phyloP scores from a whole-genome alignment of 2,797 vertebrate genomes.

The Champsocephalus gunnari region DNA sequence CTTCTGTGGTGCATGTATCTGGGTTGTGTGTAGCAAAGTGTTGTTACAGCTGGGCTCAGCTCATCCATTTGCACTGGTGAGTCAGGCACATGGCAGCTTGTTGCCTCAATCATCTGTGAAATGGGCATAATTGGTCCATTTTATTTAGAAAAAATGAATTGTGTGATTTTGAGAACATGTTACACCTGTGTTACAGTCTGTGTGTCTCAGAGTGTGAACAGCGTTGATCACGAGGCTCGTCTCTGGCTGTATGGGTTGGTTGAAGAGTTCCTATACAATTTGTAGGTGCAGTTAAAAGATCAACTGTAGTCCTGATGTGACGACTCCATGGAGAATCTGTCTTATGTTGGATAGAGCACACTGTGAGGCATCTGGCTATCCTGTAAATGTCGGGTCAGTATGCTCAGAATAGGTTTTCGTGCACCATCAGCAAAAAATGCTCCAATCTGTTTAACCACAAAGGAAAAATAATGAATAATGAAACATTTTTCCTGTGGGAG shows the following conservation, averaged over 20 bases:
- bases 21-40: not conserved
- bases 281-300: constrained; percentile 5
- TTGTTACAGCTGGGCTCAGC: not conserved
- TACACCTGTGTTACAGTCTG: constrained; percentile 17
- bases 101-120: constrained; percentile 23
- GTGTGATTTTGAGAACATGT: constrained; percentile 14
- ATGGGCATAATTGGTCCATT: constrained; percentile 20
- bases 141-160: constrained; percentile 17
- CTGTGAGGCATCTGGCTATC: constrained; percentile 26
- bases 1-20: not conserved
- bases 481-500: constrained; percentile 12
- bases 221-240: constrained; percentile 6
- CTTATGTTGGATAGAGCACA: not conserved
- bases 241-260: not conserved
- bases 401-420: constrained; percentile 29
- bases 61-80: constrained; percentile 8
- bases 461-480: constrained; percentile 28
- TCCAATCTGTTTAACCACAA: constrained; percentile 25
- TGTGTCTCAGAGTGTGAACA: constrained; percentile 16
- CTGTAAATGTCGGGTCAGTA: constrained; percentile 41
- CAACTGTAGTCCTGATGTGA: not conserved
- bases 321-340: not conserved
- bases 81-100: constrained; percentile 19
- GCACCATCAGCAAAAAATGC: constrained; percentile 23
- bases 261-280: not conserved